Percentiles rank a stretch among this genome's conserved stretches.
phyloP scores from a whole-genome alignment of 2,113 vertebrate genomes.

The Melanocharis versteri region DNA sequence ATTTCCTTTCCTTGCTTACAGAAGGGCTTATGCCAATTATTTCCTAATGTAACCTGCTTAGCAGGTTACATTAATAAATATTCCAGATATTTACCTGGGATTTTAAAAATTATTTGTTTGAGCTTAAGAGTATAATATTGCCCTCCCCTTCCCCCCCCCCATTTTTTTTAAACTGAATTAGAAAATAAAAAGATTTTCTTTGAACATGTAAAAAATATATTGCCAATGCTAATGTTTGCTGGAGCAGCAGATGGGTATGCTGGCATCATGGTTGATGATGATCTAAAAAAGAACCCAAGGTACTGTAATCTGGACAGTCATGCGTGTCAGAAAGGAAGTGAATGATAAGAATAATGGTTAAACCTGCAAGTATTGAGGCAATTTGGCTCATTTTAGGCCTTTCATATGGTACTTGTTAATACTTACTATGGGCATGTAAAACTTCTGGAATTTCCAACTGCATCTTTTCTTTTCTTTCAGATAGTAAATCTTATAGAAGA shows the following conservation, averaged over 20 bases:
- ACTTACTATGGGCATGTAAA: neutral
- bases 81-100: neutral
- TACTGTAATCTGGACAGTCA: neutral
- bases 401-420: neutral
- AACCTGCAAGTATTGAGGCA: neutral
- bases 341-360: neutral
- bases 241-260: neutral
- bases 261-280: neutral
- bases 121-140: neutral
- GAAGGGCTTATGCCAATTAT: neutral
- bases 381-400: neutral
- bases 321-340: neutral
- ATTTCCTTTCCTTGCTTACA: neutral
- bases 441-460: neutral
- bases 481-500: constrained; percentile 98
- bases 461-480: constrained; percentile 72
- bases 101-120: neutral
- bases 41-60: neutral
- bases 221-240: neutral
- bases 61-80: neutral
- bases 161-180: neutral
- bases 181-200: neutral
- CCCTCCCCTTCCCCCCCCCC: rapidly evolving
- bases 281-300: rapidly evolving
- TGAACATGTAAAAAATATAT: neutral